Evolutionary conservation across 2,113 vertebrate genomes (phyloP).

Genomic region (Rhynchomys soricoides): DNA sequence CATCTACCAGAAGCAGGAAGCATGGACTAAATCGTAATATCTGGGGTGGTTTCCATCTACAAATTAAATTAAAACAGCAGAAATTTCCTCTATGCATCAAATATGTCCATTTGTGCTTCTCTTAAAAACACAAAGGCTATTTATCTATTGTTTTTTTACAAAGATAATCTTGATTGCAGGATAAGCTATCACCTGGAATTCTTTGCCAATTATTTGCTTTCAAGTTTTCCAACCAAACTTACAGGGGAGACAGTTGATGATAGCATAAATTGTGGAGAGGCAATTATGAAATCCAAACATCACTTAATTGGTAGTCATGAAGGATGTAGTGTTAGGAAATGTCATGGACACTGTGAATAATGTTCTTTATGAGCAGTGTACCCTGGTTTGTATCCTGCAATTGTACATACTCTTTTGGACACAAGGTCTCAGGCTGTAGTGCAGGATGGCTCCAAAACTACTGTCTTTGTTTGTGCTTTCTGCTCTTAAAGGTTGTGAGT

Average conservation of each 20-base stretch:
- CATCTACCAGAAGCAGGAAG: slow-evolving; percentile 14
- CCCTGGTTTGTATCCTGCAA: background rate
- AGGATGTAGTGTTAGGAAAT: background rate
- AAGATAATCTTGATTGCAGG: background rate
- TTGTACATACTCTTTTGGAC: background rate
- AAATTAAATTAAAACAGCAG: slow-evolving; percentile 41
- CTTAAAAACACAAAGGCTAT: background rate
- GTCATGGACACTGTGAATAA: background rate
- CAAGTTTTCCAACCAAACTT: slow-evolving; percentile 27
- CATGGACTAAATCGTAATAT: slow-evolving; percentile 38
- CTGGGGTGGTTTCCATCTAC: slow-evolving; percentile 46
- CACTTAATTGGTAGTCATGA: background rate
- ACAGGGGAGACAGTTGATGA: slow-evolving; percentile 34
- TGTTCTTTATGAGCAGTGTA: background rate
- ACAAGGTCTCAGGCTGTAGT: background rate
- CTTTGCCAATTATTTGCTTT: slow-evolving; percentile 35
- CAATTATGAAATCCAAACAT: background rate
- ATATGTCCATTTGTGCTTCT: background rate
- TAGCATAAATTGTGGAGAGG: background rate
- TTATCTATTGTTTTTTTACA: slow-evolving; percentile 1
- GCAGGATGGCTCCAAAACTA: background rate
- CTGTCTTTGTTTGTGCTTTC: background rate
- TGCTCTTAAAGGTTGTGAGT: background rate
- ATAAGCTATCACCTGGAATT: background rate
- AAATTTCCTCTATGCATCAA: slow-evolving; percentile 37